A percentile compares a stretch with the other conserved stretches of the same genome.
Conservation (phyloP, 2,113 vertebrate genomes). For the Burhinus bistriatus region DNA sequence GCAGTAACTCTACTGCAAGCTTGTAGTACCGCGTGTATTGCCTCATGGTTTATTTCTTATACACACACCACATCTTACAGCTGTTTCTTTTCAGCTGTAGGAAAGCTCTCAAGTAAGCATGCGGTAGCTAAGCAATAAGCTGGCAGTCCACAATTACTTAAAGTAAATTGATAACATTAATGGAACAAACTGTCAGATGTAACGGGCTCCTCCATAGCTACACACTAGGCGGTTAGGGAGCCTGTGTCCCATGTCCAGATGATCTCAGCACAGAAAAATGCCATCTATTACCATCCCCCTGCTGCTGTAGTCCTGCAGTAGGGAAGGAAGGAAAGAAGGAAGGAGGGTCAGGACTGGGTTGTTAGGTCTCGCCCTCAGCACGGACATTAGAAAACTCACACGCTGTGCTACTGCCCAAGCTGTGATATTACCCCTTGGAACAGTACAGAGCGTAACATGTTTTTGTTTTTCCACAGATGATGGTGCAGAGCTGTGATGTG, state of each 20-base stretch:
- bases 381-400: neutral
- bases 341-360: neutral
- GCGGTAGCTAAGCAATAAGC: neutral
- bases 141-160: neutral
- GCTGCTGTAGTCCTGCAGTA: neutral
- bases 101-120: neutral
- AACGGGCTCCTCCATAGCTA: neutral
- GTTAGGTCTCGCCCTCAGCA: neutral
- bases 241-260: neutral
- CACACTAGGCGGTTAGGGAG: neutral
- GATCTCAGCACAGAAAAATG: constrained; percentile 17
- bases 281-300: neutral
- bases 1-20: rapidly evolving
- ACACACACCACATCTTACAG: neutral
- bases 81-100: constrained; percentile 17
- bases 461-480: constrained; percentile 71
- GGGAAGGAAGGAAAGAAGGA: neutral
- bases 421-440: neutral
- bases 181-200: neutral
- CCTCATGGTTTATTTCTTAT: neutral
- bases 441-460: neutral
- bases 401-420: neutral
- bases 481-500: constrained; percentile 68
- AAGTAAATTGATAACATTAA: neutral
- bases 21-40: rapidly evolving